Evolutionary conservation across 1,140 invertebrate genomes (phyloP).

Genomic region (Microvelia longipes): DNA sequence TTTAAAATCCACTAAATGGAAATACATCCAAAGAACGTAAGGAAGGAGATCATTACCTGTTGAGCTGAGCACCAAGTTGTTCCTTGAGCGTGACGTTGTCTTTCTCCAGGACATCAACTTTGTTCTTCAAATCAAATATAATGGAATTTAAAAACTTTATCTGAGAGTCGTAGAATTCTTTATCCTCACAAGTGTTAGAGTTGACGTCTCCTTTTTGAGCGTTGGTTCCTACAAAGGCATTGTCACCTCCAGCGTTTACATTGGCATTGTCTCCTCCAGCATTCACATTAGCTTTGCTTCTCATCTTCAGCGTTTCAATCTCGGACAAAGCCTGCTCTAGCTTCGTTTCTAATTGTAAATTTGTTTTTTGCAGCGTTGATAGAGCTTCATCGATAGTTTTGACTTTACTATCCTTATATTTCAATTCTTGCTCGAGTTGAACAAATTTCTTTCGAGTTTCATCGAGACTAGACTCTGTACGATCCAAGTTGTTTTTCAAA

Average conservation of each 20-base stretch:
- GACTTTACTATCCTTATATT: too few species aligned
- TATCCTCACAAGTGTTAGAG: constrained; percentile 35
- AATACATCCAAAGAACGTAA: too few species aligned
- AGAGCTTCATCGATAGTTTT: too few species aligned
- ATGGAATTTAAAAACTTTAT: constrained; percentile 89
- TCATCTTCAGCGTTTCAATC: constrained; percentile 10
- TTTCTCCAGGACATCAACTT: constrained; percentile 84
- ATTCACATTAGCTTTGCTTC: constrained; percentile 14
- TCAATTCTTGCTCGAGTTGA: too few species aligned
- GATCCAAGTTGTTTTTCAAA: too few species aligned
- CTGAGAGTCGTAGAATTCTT: constrained; percentile 51
- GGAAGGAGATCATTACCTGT: too few species aligned
- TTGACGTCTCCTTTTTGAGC: background rate
- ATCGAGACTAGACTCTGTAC: too few species aligned
- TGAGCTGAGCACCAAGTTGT: too few species aligned
- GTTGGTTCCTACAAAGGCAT: background rate
- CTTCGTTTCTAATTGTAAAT: background rate
- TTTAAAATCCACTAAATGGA: too few species aligned
- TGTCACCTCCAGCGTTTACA: constrained; percentile 22
- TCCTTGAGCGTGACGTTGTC: too few species aligned
- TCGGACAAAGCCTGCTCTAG: background rate
- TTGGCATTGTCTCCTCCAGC: constrained; percentile 13
- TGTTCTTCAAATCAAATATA: constrained; percentile 86
- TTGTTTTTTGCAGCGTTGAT: too few species aligned
- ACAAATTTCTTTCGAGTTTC: too few species aligned